phyloP scores from a whole-genome alignment of 2,888 invertebrate species.

The Drosophila mettleri region DNA sequence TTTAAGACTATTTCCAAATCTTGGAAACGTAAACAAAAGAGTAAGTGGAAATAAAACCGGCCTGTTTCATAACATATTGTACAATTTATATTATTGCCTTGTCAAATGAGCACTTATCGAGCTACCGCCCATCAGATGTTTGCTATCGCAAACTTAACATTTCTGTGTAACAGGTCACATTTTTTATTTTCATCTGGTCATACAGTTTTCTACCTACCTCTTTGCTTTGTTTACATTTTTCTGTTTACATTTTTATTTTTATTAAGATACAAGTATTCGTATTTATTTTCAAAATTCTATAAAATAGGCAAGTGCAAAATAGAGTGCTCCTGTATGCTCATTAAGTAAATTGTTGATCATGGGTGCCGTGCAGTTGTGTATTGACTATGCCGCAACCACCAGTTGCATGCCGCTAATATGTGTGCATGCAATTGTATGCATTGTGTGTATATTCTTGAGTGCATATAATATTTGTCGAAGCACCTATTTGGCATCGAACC shows the following conservation, averaged over 20 bases:
- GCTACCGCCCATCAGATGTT: constrained; percentile 39
- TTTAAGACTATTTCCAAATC: not conserved
- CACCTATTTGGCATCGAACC: constrained; percentile 63
- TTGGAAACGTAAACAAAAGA: constrained; percentile 29
- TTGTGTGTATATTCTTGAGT: constrained; percentile 13
- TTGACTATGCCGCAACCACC: constrained; percentile 43
- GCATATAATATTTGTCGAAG: constrained; percentile 18
- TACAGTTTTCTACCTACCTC: not conserved
- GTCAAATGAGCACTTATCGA: constrained; percentile 21
- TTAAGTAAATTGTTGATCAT: too few relatives aligned
- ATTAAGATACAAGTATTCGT: constrained; percentile 3
- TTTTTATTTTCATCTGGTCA: constrained; percentile 17
- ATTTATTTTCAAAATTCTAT: constrained; percentile 5
- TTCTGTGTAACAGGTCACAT: constrained; percentile 45
- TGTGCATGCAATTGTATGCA: constrained; percentile 14
- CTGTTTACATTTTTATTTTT: constrained; percentile 41
- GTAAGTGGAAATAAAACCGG: constrained; percentile 40
- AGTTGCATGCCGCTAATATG: constrained; percentile 47
- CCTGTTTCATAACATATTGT: constrained; percentile 55
- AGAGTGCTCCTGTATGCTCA: too few relatives aligned
- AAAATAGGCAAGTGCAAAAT: constrained; percentile 18
- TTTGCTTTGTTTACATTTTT: constrained; percentile 51
- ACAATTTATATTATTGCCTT: constrained; percentile 9
- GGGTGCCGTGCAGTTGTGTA: not conserved
- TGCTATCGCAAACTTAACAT: constrained; percentile 24